phyloP scores from a whole-genome alignment of 2,113 vertebrate genomes.

The Eptesicus fuscus region DNA sequence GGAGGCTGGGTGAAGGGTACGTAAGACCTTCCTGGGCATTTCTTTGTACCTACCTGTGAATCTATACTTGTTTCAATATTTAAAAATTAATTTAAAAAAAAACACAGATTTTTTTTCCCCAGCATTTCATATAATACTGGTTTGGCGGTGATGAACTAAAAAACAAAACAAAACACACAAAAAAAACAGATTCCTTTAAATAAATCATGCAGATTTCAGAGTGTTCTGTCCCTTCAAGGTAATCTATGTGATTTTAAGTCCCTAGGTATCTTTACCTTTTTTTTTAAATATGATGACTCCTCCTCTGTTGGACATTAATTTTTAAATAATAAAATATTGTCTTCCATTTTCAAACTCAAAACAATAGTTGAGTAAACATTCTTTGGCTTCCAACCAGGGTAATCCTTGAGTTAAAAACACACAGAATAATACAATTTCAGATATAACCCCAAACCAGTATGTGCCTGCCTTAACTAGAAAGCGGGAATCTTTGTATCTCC shows the following conservation, averaged over 20 bases:
- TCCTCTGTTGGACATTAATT: background rate
- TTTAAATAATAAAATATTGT: constrained; percentile 26
- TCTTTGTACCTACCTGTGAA: background rate
- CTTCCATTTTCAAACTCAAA: background rate
- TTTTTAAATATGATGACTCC: background rate
- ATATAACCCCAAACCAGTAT: background rate
- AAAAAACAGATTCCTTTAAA: background rate
- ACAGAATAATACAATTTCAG: constrained; percentile 20
- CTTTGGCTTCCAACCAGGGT: background rate
- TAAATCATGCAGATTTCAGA: background rate
- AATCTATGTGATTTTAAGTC: background rate
- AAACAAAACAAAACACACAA: too few relatives aligned
- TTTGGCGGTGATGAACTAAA: too few relatives aligned
- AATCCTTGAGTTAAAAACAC: constrained; percentile 28
- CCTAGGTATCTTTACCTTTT: background rate
- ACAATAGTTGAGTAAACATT: background rate
- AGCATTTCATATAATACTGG: too few relatives aligned
- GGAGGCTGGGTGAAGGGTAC: background rate
- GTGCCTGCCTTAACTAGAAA: background rate
- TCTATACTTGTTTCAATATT: background rate
- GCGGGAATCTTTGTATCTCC: background rate
- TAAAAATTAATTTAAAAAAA: background rate
- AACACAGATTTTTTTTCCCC: too few relatives aligned
- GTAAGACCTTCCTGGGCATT: background rate
- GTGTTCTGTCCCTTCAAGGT: background rate